Conservation (phyloP, 2,113 vertebrate genomes). For the Polypterus bichir region DNA sequence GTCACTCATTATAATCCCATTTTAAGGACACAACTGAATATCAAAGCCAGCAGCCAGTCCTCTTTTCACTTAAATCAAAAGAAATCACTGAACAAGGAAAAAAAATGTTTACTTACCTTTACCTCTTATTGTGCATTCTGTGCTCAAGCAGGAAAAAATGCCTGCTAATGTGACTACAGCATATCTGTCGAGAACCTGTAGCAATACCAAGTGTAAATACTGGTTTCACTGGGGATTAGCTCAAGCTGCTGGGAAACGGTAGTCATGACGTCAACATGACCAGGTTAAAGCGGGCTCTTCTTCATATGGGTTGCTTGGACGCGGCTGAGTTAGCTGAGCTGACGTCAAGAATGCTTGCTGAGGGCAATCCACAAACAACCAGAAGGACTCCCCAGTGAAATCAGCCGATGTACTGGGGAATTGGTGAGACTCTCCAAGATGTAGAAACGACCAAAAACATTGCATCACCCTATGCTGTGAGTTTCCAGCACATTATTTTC, state of each 20-base stretch:
- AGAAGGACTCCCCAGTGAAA: background rate
- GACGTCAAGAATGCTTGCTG: constrained; percentile 24
- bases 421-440: constrained; percentile 15
- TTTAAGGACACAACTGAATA: no score
- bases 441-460: background rate
- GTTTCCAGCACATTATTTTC: no score
- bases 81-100: no score
- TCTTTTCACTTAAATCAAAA: no score
- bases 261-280: constrained; percentile 25
- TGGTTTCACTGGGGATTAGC: constrained; percentile 25
- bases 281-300: constrained; percentile 19
- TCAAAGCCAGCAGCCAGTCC: no score
- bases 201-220: background rate
- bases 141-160: no score
- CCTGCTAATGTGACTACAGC: no score
- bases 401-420: constrained; percentile 16
- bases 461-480: background rate
- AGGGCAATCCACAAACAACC: background rate
- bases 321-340: constrained; percentile 22
- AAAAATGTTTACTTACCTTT: no score
- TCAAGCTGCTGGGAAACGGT: constrained; percentile 29
- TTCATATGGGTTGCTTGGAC: constrained; percentile 21
- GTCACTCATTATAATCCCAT: no score
- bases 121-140: no score
- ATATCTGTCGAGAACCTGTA: constrained; percentile 9